phyloP scores from a whole-genome alignment of 2,797 vertebrate genomes.

The Holocentrus rufus region DNA sequence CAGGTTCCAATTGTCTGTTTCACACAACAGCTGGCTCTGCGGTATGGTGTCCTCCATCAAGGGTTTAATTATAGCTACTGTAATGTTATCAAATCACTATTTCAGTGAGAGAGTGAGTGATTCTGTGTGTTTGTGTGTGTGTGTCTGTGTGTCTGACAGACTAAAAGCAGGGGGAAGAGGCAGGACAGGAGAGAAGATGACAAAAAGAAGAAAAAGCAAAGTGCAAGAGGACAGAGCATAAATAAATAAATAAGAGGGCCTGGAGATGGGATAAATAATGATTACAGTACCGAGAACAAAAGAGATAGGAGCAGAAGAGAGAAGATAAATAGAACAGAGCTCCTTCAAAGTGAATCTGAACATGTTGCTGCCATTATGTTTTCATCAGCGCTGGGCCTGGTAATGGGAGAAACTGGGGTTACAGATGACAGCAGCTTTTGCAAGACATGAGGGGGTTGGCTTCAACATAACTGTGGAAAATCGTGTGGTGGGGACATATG shows the following conservation, averaged over 20 bases:
- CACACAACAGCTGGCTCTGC: slow-evolving; percentile 77
- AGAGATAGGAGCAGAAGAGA: slow-evolving; percentile 21
- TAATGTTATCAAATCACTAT: slow-evolving; percentile 80
- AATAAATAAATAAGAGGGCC: slow-evolving; percentile 19
- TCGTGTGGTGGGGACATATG: too few relatives aligned
- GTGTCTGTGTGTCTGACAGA: neutral
- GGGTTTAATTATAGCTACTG: slow-evolving; percentile 79
- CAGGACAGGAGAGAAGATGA: slow-evolving; percentile 4
- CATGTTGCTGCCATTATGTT: neutral
- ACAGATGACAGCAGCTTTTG: neutral
- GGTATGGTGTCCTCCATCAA: slow-evolving; percentile 78
- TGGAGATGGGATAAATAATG: slow-evolving; percentile 25
- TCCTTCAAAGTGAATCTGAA: slow-evolving; percentile 11
- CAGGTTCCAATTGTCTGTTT: slow-evolving; percentile 72
- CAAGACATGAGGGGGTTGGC: neutral
- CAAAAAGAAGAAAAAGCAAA: slow-evolving; percentile 35
- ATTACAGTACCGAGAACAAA: neutral
- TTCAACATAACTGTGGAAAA: neutral
- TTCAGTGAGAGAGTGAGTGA: slow-evolving; percentile 51
- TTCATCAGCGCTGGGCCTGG: neutral
- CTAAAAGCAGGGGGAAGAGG: slow-evolving; percentile 10
- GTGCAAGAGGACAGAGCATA: slow-evolving; percentile 21
- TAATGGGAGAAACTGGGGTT: neutral
- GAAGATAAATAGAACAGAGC: neutral
- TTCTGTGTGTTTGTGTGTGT: neutral